Conservation (phyloP, 2,113 vertebrate species). For the Pelmatolapia mariae region DNA sequence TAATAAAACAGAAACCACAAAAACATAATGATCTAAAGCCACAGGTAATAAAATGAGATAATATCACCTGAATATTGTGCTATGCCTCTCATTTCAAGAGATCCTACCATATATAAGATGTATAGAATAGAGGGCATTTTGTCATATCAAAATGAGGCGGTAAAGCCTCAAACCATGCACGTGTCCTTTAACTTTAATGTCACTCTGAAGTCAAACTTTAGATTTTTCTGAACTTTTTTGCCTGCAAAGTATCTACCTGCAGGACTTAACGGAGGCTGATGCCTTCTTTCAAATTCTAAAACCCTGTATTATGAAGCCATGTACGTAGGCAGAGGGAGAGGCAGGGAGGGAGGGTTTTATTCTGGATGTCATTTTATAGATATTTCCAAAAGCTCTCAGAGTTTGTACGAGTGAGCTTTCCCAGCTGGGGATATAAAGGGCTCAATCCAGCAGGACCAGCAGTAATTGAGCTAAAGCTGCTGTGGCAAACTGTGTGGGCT, state of each 20-base stretch:
- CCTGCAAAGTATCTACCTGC: constrained; percentile 31
- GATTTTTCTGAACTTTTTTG: neutral
- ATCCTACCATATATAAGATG: neutral
- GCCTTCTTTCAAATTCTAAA: constrained; percentile 34
- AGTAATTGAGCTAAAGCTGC: constrained; percentile 41
- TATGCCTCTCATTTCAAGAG: neutral
- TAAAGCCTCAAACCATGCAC: neutral
- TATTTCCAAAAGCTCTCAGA: constrained; percentile 31
- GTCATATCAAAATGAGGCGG: neutral
- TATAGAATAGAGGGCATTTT: neutral
- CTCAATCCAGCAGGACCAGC: constrained; percentile 32
- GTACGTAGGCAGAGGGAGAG: neutral
- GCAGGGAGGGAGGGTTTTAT: constrained; percentile 2
- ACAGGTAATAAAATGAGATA: neutral
- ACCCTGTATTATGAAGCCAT: neutral
- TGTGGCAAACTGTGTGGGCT: constrained; percentile 55
- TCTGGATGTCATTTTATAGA: constrained; percentile 48
- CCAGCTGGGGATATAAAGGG: constrained; percentile 57
- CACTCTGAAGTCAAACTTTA: neutral
- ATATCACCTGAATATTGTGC: neutral
- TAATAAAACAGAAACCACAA: neutral
- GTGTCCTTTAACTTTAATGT: neutral
- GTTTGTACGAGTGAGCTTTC: constrained; percentile 47
- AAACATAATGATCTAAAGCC: neutral
- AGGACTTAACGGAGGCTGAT: constrained; percentile 17